A percentile compares a stretch with the other conserved stretches of the same genome.
Evolutionary conservation across 2,113 vertebrate species (phyloP).

Genomic region (Trichomycterus rosablanca): DNA sequence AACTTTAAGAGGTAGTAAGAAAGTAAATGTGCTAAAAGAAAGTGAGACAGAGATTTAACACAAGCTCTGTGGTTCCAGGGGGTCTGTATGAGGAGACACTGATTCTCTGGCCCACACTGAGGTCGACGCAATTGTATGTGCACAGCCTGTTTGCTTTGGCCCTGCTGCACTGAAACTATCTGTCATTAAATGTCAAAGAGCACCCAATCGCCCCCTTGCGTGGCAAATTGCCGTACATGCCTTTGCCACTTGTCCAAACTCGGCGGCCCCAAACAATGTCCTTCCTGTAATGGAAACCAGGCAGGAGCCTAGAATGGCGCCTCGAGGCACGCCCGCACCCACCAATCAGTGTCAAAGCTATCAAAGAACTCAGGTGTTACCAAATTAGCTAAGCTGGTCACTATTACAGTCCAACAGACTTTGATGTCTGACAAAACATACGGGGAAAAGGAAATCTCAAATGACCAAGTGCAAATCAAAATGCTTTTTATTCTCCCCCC

Average conservation of each 20-base stretch:
- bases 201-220: constrained; percentile 50
- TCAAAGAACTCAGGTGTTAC: constrained; percentile 59
- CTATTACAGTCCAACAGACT: constrained; percentile 61
- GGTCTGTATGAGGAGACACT: constrained; percentile 4
- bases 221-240: constrained; percentile 52
- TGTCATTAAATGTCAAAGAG: constrained; percentile 66
- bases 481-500: constrained; percentile 43
- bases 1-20: too few relatives aligned
- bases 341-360: constrained; percentile 56
- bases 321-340: constrained; percentile 32
- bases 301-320: constrained; percentile 33
- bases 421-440: constrained; percentile 66
- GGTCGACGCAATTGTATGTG: constrained; percentile 41
- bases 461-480: constrained; percentile 62
- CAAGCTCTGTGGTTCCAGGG: constrained; percentile 12
- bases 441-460: constrained; percentile 57
- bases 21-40: neutral
- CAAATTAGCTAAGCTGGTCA: constrained; percentile 60
- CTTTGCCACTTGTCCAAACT: constrained; percentile 63
- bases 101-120: constrained; percentile 37
- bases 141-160: constrained; percentile 66
- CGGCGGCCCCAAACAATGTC: constrained; percentile 52
- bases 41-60: neutral
- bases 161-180: constrained; percentile 57
- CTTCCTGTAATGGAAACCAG: constrained; percentile 63